A percentile compares a stretch with the other conserved stretches of the same genome.
These are phyloP conservation scores for Pyrgus malvae DNA, from an alignment of 2,888 invertebrate species.

Conservation along the genomic window DNA sequence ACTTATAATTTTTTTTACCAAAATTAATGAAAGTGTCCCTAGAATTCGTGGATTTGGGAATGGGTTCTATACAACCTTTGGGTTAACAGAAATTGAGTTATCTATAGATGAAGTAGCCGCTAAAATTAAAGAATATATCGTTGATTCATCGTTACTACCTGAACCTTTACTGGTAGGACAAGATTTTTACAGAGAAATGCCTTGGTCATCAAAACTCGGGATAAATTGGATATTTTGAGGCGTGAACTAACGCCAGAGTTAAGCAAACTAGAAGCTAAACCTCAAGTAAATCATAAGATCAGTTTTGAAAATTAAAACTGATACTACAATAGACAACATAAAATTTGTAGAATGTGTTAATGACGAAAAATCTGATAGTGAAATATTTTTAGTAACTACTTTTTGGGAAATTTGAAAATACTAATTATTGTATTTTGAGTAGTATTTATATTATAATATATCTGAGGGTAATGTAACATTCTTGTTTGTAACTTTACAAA, in stretches of 20 bases:
- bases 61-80: neutral
- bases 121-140: neutral
- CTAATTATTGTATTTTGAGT: neutral
- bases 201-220: neutral
- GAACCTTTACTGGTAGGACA: neutral
- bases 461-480: neutral
- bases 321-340: neutral
- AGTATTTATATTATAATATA: too few species aligned
- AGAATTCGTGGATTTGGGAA: conserved; percentile 1
- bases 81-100: neutral
- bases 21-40: neutral
- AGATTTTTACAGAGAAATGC: conserved; percentile 1
- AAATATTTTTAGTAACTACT: neutral
- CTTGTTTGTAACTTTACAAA: neutral
- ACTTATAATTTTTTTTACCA: neutral
- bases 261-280: neutral
- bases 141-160: neutral
- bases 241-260: neutral
- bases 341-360: neutral
- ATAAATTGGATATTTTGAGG: neutral
- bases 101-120: neutral
- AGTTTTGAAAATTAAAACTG: neutral
- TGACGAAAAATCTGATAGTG: neutral
- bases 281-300: neutral
- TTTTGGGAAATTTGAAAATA: conserved; percentile 1